These are phyloP conservation scores for Dinoponera quadriceps DNA, from an alignment of 1,140 invertebrate species.

Conservation along the genomic window DNA sequence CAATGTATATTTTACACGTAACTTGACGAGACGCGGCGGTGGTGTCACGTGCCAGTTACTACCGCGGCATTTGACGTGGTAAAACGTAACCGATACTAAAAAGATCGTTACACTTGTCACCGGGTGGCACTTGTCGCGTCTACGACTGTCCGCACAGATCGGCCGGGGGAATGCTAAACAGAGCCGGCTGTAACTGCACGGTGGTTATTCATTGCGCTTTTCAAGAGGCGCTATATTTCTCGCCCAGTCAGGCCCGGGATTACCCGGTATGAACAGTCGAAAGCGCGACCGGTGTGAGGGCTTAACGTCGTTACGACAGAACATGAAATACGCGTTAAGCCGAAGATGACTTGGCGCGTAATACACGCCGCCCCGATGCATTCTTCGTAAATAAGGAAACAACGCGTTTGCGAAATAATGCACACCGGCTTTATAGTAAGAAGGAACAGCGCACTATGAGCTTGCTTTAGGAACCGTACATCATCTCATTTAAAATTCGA, in stretches of 20 bases:
- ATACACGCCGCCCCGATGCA: constrained; percentile 20
- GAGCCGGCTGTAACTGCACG: constrained; percentile 52
- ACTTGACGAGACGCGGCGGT: no score
- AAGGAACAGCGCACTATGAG: no score
- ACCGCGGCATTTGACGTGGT: background rate
- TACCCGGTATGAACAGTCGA: constrained; percentile 65
- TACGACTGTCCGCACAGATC: constrained; percentile 6
- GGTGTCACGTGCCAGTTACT: no score
- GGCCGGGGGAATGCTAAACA: constrained; percentile 53
- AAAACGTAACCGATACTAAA: constrained; percentile 36
- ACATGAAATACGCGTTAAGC: constrained; percentile 64
- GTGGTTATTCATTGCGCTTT: constrained; percentile 63
- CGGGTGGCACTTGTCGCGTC: background rate
- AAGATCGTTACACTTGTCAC: constrained; percentile 37
- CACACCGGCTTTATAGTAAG: background rate
- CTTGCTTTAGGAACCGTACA: no score
- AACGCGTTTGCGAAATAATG: constrained; percentile 23
- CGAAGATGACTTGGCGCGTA: constrained; percentile 61
- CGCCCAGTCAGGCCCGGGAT: constrained; percentile 61
- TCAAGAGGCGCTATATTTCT: constrained; percentile 60
- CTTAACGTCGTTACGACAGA: constrained; percentile 54
- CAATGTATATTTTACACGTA: no score
- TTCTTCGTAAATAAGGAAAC: constrained; percentile 55
- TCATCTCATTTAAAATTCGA: no score
- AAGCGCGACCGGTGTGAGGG: constrained; percentile 31